Conservation (phyloP, 1,140 invertebrate species). For the Yoshiicerus persimilis region DNA sequence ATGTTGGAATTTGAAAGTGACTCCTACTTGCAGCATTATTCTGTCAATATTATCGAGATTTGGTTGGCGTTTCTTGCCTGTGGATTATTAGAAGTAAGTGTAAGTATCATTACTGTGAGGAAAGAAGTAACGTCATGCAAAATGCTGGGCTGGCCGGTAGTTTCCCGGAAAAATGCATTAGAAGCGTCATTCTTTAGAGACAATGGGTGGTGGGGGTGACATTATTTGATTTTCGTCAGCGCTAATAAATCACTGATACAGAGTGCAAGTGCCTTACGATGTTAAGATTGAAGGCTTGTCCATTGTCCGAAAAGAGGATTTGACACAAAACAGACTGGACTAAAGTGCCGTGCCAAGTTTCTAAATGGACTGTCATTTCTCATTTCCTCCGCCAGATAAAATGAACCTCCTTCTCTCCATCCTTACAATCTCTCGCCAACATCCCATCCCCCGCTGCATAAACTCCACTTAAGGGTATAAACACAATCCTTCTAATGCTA, state of each 20-base stretch:
- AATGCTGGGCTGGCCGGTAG: neutral
- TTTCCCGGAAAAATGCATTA: neutral
- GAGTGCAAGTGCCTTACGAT: neutral
- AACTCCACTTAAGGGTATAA: neutral
- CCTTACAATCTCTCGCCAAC: neutral
- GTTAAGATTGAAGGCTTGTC: neutral
- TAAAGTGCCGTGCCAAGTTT: constrained; percentile 4
- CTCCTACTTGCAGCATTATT: neutral
- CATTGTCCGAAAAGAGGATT: neutral
- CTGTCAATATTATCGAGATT: neutral
- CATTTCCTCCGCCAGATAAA: neutral
- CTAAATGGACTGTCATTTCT: constrained; percentile 19
- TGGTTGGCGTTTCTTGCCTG: neutral
- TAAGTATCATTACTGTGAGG: neutral
- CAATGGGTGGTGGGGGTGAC: neutral
- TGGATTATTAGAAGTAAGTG: neutral
- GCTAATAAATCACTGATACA: neutral
- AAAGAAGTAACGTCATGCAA: neutral
- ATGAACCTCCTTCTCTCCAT: neutral
- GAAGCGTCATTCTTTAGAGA: neutral
- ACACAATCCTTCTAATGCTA: neutral
- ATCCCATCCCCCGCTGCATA: neutral
- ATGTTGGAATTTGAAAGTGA: too few relatives aligned
- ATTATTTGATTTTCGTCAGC: neutral
- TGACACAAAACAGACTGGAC: neutral